phyloP scores from a whole-genome alignment of 2,888 invertebrate genomes.

The Heliothis peltigera region DNA sequence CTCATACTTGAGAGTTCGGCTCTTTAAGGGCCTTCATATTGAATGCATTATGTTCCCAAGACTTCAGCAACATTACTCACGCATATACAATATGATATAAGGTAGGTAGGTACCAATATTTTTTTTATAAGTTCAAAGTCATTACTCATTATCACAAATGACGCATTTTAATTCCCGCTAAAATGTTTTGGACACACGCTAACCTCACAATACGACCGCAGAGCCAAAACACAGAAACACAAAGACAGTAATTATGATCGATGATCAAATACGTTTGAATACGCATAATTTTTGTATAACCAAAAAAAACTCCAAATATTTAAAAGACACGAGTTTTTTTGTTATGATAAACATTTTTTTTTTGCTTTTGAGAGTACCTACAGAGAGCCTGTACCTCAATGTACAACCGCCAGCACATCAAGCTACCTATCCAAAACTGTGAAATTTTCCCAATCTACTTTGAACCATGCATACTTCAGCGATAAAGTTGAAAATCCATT shows the following conservation, averaged over 20 bases:
- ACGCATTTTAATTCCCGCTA: conserved; percentile 15
- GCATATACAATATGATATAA: too few species aligned
- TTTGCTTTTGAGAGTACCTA: neutral
- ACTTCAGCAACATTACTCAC: too few species aligned
- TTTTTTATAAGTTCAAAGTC: neutral
- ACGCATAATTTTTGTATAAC: conserved; percentile 37
- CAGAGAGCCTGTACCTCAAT: neutral
- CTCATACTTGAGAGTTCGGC: too few species aligned
- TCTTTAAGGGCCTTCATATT: too few species aligned
- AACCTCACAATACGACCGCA: conserved; percentile 10
- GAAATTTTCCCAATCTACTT: too few species aligned
- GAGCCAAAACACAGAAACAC: conserved; percentile 31
- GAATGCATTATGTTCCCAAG: too few species aligned
- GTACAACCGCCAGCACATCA: too few species aligned
- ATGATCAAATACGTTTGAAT: conserved; percentile 54
- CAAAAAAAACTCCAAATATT: conserved; percentile 12
- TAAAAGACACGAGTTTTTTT: neutral
- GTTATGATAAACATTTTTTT: conserved; percentile 1
- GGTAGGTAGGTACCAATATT: too few species aligned
- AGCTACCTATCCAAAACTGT: too few species aligned
- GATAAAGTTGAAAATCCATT: too few species aligned
- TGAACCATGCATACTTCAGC: too few species aligned
- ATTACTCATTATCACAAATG: neutral
- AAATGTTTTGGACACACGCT: conserved; percentile 23
- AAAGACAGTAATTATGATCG: conserved; percentile 55